Conservation (phyloP, 2,888 invertebrate genomes). For the Cheilosia soror region DNA sequence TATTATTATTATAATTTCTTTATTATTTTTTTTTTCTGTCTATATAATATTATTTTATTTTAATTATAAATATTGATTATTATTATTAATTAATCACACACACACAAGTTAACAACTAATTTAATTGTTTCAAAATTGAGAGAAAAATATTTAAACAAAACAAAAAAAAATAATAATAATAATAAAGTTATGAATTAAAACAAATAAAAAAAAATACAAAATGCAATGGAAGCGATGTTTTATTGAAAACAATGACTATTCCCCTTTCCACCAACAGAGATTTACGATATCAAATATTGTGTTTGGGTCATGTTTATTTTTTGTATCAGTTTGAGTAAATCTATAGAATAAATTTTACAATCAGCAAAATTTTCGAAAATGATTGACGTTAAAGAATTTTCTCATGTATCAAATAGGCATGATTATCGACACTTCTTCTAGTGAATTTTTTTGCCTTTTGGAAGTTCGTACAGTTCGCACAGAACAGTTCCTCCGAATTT, state of each 20-base stretch:
- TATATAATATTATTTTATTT: conserved; percentile 68
- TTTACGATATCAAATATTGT: too few relatives aligned
- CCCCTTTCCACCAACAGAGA: too few relatives aligned
- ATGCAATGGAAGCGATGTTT: conserved; percentile 6
- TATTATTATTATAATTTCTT: conserved; percentile 45
- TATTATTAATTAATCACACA: conserved; percentile 64
- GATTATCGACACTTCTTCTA: too few relatives aligned
- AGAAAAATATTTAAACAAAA: conserved; percentile 68
- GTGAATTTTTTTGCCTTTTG: too few relatives aligned
- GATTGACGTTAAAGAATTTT: too few relatives aligned
- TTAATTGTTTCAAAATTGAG: conserved; percentile 72
- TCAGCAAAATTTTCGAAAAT: too few relatives aligned
- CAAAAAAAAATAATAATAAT: conserved; percentile 58
- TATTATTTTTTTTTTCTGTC: conserved; percentile 62
- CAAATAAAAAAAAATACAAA: conserved; percentile 59
- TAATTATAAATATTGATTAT: conserved; percentile 69
- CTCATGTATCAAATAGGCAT: too few relatives aligned
- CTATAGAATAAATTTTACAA: too few relatives aligned
- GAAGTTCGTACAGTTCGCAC: too few relatives aligned
- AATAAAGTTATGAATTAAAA: conserved; percentile 73
- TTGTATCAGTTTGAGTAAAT: too few relatives aligned
- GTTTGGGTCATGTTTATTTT: too few relatives aligned
- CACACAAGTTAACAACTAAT: conserved; percentile 70
- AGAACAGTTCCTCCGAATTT: too few relatives aligned
- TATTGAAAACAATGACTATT: background rate